Evolutionary conservation across 2,888 invertebrate species (phyloP).

Genomic region (Noctuana brunneofusca): DNA sequence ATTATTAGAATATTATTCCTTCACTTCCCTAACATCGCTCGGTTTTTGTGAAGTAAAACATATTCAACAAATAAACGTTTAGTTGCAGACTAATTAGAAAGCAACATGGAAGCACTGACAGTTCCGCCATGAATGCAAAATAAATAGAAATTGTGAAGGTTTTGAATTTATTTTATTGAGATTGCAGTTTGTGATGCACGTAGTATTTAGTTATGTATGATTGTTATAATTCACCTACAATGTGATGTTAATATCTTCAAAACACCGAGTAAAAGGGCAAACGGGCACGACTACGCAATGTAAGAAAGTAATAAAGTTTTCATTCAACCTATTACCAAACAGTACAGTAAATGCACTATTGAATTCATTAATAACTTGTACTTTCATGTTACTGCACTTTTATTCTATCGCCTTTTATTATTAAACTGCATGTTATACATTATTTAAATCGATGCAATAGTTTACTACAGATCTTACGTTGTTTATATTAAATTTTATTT

Average conservation of each 20-base stretch:
- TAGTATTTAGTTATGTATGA: conserved; percentile 5
- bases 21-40: conserved; percentile 31
- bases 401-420: neutral
- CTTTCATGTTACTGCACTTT: neutral
- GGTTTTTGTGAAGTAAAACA: conserved; percentile 40
- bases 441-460: neutral
- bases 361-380: neutral
- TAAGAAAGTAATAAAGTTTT: conserved; percentile 26
- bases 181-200: conserved; percentile 17
- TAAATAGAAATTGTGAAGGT: conserved; percentile 82
- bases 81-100: conserved; percentile 61
- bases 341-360: neutral
- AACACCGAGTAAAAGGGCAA: conserved; percentile 4
- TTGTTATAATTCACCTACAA: conserved; percentile 9
- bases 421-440: neutral
- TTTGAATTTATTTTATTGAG: conserved; percentile 36
- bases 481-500: too few relatives aligned
- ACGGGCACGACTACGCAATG: conserved; percentile 30
- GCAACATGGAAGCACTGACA: conserved; percentile 84
- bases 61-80: conserved; percentile 37
- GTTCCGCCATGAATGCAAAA: conserved; percentile 84
- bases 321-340: conserved; percentile 8
- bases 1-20: conserved; percentile 32
- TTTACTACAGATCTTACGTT: too few relatives aligned
- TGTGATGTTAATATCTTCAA: conserved; percentile 25